Percentiles rank a stretch among this genome's conserved stretches.
Evolutionary conservation across 2,888 invertebrate species (phyloP).

Genomic region (Encarsia formosa): DNA sequence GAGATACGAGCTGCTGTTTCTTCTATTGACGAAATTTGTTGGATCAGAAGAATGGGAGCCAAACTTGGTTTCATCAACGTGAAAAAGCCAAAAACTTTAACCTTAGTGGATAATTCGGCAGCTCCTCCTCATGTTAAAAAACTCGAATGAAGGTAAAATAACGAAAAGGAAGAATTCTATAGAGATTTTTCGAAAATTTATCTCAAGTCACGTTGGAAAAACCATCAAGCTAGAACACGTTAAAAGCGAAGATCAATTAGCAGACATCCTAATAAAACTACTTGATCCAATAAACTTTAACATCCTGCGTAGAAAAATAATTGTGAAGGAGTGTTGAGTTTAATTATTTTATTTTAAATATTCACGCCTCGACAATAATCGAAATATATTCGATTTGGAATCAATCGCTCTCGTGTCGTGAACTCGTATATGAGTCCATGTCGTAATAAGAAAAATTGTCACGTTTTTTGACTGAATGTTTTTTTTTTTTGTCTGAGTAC

Average conservation of each 20-base stretch:
- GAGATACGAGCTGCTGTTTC: slow-evolving; percentile 38
- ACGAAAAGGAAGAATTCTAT: slow-evolving; percentile 37
- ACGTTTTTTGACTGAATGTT: no score
- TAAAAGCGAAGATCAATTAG: slow-evolving; percentile 33
- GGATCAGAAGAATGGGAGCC: slow-evolving; percentile 32
- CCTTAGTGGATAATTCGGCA: no score
- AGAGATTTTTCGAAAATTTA: slow-evolving; percentile 31
- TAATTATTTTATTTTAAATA: slow-evolving; percentile 10
- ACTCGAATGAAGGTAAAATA: slow-evolving; percentile 34
- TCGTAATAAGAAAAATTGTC: no score
- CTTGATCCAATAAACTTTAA: slow-evolving; percentile 26
- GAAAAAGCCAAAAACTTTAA: slow-evolving; percentile 30
- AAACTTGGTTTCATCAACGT: slow-evolving; percentile 28
- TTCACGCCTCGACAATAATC: no score
- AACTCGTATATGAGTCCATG: no score
- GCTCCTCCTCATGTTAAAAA: slow-evolving; percentile 37
- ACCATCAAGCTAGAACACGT: slow-evolving; percentile 33
- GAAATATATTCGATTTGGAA: no score
- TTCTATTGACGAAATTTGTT: slow-evolving; percentile 37
- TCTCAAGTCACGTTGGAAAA: slow-evolving; percentile 34
- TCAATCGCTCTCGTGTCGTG: no score
- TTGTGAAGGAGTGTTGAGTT: slow-evolving; percentile 32
- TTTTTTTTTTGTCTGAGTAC: no score
- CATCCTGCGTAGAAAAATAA: slow-evolving; percentile 28
- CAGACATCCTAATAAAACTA: slow-evolving; percentile 35